Base-by-base conservation (phyloP, 2,888 invertebrate genomes). In the Cynaeus angustus region DNA sequence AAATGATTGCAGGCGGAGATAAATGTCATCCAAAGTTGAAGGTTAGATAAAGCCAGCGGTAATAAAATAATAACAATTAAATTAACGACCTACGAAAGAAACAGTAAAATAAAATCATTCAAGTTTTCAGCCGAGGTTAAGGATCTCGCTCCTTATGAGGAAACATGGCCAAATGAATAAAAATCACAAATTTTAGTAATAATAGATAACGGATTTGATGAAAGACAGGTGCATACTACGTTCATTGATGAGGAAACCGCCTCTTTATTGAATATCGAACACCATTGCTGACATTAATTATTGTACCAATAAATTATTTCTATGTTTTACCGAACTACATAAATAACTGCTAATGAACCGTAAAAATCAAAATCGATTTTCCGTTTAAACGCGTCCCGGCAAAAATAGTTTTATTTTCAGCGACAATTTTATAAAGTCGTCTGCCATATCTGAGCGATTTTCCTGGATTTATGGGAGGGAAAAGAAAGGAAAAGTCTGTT, bases 381-480 rank as follows among this genome's bases (percentile, higher is more conserved):
- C 46, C 14, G 14, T 21, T 21, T 4, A 48, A 48, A n/a, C 21
- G 14, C 21, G 13, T 14, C 21, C 4, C 21, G 4, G 4, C 21
- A 3, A 21, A 21, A 21, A 21, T 21, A 21, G 2, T 21, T 21
- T 21, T 21, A 21, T 21, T 21, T 21, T 21, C 21, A 21, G 4
- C 1, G 21, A 21, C 21, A 3, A 21, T 21, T 21, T 21, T 21
- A 21, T 21, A 21, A 21, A 21, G 41, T 56, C 69, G 56, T 50
- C 21, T 52, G 53, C 66, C 48, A 38, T 70, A 58, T 70, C 70
- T 38, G 28, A 59, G 59, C 66, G 55, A 66, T 70, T 70, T 70
- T 66, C 61, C 52, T 43, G 45, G 70, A 70, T 70, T 70, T 70
- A 66, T 66, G 70, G 38, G 45, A 28, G 12, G 8, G 14, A 21